Conservation (phyloP, 1,140 invertebrate species). For the Phthorimaea operculella region DNA sequence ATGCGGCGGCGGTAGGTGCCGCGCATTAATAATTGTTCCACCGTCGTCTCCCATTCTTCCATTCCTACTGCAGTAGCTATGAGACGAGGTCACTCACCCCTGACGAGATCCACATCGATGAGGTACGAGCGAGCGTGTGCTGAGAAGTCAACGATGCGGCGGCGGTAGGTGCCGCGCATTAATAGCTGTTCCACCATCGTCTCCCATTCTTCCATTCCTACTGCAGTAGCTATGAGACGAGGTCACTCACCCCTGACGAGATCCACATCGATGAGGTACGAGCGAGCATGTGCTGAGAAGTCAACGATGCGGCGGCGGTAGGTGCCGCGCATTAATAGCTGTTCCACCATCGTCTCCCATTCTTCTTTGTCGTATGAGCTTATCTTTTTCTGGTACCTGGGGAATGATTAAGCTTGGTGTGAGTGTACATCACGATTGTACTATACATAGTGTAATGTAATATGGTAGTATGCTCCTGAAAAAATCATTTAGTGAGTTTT, state of each 20-base stretch:
- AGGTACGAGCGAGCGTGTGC: constrained; percentile 91
- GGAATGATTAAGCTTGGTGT: background rate
- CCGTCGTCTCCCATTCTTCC: constrained; percentile 95
- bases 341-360: constrained; percentile 95
- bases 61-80: too few species aligned
- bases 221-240: too few species aligned
- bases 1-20: constrained; percentile 89
- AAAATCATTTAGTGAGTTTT: too few species aligned
- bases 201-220: constrained; percentile 98
- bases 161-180: too few species aligned
- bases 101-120: constrained; percentile 95
- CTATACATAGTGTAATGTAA: too few species aligned
- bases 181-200: constrained; percentile 91
- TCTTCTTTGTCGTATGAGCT: constrained; percentile 95
- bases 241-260: constrained; percentile 80
- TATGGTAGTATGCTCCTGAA: too few species aligned
- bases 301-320: constrained; percentile 87
- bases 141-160: constrained; percentile 81
- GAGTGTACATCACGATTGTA: too few species aligned
- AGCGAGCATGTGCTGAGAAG: constrained; percentile 82
- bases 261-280: constrained; percentile 95
- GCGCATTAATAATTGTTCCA: too few species aligned
- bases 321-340: too few species aligned
- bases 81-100: constrained; percentile 66
- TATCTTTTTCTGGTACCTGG: constrained; percentile 94